phyloP scores from a whole-genome alignment of 2,888 invertebrate species.

The Epistrophe grossulariae region DNA sequence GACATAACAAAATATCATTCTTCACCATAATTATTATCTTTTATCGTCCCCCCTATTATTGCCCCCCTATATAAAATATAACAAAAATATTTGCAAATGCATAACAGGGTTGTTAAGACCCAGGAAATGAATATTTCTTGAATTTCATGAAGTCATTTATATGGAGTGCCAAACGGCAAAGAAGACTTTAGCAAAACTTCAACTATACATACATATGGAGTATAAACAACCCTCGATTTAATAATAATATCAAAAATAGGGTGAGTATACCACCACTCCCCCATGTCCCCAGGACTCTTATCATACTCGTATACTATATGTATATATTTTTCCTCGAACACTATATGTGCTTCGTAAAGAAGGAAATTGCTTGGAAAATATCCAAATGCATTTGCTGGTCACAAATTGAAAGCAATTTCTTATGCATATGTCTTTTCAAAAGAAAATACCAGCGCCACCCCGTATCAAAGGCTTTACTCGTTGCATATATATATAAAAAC shows the following conservation, averaged over 20 bases:
- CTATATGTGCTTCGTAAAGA: conserved; percentile 7
- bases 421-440: conserved; percentile 47
- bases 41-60: neutral
- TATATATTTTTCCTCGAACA: neutral
- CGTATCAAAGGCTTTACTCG: neutral
- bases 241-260: conserved; percentile 24
- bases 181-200: conserved; percentile 46
- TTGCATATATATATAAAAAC: conserved; percentile 8
- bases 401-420: conserved; percentile 62
- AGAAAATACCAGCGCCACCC: neutral
- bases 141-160: conserved; percentile 34
- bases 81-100: conserved; percentile 40
- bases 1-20: conserved; percentile 5
- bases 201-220: neutral
- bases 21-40: conserved; percentile 14
- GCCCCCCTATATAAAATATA: conserved; percentile 13
- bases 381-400: conserved; percentile 68
- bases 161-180: conserved; percentile 16
- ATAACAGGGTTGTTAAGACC: conserved; percentile 22
- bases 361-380: conserved; percentile 67
- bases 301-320: neutral
- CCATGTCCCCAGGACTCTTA: conserved; percentile 21
- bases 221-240: conserved; percentile 20
- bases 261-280: neutral
- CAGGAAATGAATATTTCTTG: conserved; percentile 57